These are phyloP conservation scores for Syngnathus scovelli DNA, from an alignment of 2,113 vertebrate species.

Conservation along the genomic window DNA sequence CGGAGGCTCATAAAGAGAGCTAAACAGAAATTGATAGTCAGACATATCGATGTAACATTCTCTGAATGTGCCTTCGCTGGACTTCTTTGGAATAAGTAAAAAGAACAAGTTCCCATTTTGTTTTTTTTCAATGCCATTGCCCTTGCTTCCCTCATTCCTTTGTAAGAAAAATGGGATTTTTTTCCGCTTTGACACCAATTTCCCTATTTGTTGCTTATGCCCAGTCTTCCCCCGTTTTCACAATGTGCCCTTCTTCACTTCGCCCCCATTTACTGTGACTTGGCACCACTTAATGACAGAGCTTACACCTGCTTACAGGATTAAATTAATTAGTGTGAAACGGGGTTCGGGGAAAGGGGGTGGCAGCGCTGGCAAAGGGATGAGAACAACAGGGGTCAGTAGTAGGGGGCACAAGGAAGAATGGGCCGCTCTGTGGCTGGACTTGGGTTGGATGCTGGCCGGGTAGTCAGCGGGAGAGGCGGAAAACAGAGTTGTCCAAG, in stretches of 20 bases:
- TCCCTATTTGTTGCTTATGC: slow-evolving; percentile 57
- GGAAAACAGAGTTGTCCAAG: slow-evolving; percentile 45
- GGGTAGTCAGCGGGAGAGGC: slow-evolving; percentile 27
- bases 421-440: slow-evolving; percentile 31
- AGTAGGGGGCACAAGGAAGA: slow-evolving; percentile 67
- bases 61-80: slow-evolving; percentile 36
- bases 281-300: slow-evolving; percentile 69
- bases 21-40: slow-evolving; percentile 30
- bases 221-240: slow-evolving; percentile 50
- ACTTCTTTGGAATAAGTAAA: slow-evolving; percentile 25
- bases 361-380: slow-evolving; percentile 19
- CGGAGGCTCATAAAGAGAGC: slow-evolving; percentile 49
- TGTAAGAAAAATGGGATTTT: slow-evolving; percentile 54
- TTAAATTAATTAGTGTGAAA: slow-evolving; percentile 82
- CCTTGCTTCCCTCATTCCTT: slow-evolving; percentile 17
- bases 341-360: slow-evolving; percentile 53
- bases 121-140: slow-evolving; percentile 15
- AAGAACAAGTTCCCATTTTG: slow-evolving; percentile 15
- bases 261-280: slow-evolving; percentile 62
- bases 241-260: slow-evolving; percentile 56
- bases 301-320: slow-evolving; percentile 83
- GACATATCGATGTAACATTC: slow-evolving; percentile 50
- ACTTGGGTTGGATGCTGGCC: slow-evolving; percentile 43
- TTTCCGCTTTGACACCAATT: slow-evolving; percentile 63
- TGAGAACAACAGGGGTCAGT: slow-evolving; percentile 55